These are phyloP conservation scores for Aramus guarauna DNA, from an alignment of 2,113 vertebrate genomes.

Conservation along the genomic window DNA sequence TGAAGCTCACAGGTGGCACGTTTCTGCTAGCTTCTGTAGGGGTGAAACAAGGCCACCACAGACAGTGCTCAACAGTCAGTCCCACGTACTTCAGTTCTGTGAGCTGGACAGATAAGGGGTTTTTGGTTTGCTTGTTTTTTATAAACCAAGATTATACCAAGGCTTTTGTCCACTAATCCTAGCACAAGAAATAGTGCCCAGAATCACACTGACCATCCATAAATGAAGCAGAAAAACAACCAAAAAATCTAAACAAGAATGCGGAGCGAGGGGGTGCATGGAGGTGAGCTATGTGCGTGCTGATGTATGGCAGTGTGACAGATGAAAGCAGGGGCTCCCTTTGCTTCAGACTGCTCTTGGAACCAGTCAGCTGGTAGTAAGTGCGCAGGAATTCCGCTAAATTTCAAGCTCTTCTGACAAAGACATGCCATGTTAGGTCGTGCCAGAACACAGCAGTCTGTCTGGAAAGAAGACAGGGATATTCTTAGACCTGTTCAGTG, in stretches of 20 bases:
- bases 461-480: not conserved
- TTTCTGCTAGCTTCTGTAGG: not conserved
- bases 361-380: not conserved
- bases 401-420: not conserved
- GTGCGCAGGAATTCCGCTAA: not conserved
- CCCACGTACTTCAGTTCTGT: not conserved
- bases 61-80: not conserved
- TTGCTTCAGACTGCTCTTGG: not conserved
- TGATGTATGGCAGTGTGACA: not conserved
- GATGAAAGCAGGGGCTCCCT: not conserved
- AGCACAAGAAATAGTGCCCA: not conserved
- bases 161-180: not conserved
- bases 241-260: not conserved
- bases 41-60: not conserved
- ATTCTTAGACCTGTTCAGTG: not conserved
- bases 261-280: accelerated
- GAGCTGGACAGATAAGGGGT: accelerated
- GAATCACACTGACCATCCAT: not conserved
- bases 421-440: not conserved
- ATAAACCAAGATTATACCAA: not conserved
- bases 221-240: not conserved
- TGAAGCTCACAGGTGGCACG: not conserved
- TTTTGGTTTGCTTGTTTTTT: not conserved
- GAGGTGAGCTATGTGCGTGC: accelerated
- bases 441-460: not conserved